Percentiles rank a stretch among this genome's conserved stretches.
Evolutionary conservation across 2,113 vertebrate genomes (phyloP).

Genomic region (Zingel zingel): DNA sequence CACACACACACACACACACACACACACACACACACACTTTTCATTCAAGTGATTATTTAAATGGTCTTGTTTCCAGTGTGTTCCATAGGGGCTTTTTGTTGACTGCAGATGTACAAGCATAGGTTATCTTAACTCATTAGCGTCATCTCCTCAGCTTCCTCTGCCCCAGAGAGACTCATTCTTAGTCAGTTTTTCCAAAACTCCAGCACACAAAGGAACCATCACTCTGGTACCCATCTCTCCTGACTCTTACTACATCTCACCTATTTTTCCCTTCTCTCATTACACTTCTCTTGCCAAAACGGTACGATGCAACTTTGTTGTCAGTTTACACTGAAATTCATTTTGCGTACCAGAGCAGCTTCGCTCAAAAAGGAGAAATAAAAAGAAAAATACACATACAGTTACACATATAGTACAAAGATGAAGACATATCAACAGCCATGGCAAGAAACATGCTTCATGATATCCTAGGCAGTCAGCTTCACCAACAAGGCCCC

Average conservation of each 20-base stretch:
- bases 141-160: constrained; percentile 8
- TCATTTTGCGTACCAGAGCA: too few species aligned
- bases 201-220: constrained; percentile 18
- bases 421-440: too few species aligned
- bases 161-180: constrained; percentile 23
- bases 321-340: too few species aligned
- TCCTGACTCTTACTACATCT: constrained; percentile 21
- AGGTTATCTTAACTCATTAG: constrained; percentile 11
- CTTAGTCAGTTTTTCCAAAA: constrained; percentile 36
- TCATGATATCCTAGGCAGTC: too few species aligned
- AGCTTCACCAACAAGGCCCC: too few species aligned
- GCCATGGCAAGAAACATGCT: too few species aligned
- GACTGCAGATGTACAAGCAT: not conserved
- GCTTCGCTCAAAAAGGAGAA: too few species aligned
- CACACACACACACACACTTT: too few species aligned
- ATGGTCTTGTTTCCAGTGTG: not conserved
- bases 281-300: not conserved
- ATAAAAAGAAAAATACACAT: too few species aligned
- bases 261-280: not conserved
- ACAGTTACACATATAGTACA: too few species aligned
- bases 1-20: too few species aligned
- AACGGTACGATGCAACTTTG: too few species aligned
- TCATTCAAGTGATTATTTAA: not conserved
- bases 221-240: constrained; percentile 18
- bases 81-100: constrained; percentile 6